These are phyloP conservation scores for Sebastes nivosus DNA, from an alignment of 2,797 vertebrate species.

Conservation along the genomic window DNA sequence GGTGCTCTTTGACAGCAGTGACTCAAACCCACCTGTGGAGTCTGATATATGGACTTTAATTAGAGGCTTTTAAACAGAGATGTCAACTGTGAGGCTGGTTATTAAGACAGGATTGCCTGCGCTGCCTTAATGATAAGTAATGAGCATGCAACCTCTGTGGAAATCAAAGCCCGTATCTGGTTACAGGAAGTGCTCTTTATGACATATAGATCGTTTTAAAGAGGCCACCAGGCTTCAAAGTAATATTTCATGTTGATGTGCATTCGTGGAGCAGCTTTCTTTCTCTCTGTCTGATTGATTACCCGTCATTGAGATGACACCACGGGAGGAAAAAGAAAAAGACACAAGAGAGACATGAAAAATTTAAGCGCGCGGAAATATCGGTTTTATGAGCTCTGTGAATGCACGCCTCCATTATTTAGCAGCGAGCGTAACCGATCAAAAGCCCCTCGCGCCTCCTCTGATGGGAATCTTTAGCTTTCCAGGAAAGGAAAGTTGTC, in stretches of 20 bases:
- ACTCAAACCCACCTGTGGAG: slow-evolving; percentile 52
- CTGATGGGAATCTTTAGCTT: slow-evolving; percentile 32
- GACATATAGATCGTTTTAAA: neutral
- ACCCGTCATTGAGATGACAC: neutral
- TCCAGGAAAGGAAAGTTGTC: slow-evolving; percentile 57
- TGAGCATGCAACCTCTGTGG: slow-evolving; percentile 43
- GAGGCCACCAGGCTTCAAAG: neutral
- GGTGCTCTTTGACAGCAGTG: slow-evolving; percentile 38
- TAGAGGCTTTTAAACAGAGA: slow-evolving; percentile 56
- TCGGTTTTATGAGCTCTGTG: slow-evolving; percentile 20
- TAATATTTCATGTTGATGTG: neutral
- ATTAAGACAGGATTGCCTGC: slow-evolving; percentile 49
- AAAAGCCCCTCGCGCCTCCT: slow-evolving; percentile 44
- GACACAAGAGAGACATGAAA: neutral
- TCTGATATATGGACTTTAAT: slow-evolving; percentile 67
- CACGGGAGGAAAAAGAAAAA: neutral
- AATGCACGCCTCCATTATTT: slow-evolving; percentile 62
- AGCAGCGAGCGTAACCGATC: slow-evolving; percentile 57
- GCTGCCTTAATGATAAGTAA: slow-evolving; percentile 50
- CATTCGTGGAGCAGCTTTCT: neutral
- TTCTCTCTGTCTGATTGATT: neutral
- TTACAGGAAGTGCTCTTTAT: slow-evolving; percentile 1
- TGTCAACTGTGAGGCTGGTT: slow-evolving; percentile 47
- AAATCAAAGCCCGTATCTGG: slow-evolving; percentile 36
- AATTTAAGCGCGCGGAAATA: slow-evolving; percentile 13